A percentile compares a stretch with the other conserved stretches of the same genome.
Conservation (phyloP, 2,797 vertebrate genomes). For the Ceryle rudis region DNA sequence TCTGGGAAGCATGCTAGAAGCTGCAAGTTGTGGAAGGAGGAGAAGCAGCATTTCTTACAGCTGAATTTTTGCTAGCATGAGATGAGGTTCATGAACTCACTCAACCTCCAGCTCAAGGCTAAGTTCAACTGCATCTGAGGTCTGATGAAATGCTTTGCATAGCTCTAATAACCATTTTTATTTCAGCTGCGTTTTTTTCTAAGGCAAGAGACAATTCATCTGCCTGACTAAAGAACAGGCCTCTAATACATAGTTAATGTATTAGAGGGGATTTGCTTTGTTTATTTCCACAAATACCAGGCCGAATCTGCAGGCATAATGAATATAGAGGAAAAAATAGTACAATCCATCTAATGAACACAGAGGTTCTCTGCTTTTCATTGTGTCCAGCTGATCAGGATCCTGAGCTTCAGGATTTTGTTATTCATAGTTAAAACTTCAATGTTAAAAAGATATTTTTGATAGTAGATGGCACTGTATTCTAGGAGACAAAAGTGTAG, state of each 20-base stretch:
- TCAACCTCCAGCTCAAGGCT: constrained; percentile 39
- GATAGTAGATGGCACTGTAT: not conserved
- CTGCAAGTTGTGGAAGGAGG: not conserved
- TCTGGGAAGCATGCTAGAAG: not conserved
- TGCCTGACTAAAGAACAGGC: not conserved
- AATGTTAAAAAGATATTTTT: not conserved
- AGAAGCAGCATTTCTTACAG: constrained; percentile 23
- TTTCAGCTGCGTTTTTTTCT: not conserved
- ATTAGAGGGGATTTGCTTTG: constrained; percentile 22
- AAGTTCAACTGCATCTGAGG: not conserved
- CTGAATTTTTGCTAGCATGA: not conserved
- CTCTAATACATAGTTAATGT: not conserved
- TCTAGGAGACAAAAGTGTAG: not conserved
- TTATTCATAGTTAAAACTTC: not conserved
- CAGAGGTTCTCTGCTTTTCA: not conserved
- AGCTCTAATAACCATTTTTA: constrained; percentile 12
- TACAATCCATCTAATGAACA: not conserved
- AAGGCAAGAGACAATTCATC: not conserved
- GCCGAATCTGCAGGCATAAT: constrained; percentile 4
- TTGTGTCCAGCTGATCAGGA: not conserved
- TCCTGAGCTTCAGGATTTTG: not conserved
- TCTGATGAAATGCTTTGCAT: constrained; percentile 26
- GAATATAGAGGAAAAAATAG: not conserved
- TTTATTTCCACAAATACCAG: constrained; percentile 26
- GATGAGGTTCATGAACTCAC: constrained; percentile 40